Percentiles rank a stretch among this genome's conserved stretches.
These are phyloP conservation scores for Zosterops lateralis DNA, from an alignment of 2,113 vertebrate species.

Conservation along the genomic window DNA sequence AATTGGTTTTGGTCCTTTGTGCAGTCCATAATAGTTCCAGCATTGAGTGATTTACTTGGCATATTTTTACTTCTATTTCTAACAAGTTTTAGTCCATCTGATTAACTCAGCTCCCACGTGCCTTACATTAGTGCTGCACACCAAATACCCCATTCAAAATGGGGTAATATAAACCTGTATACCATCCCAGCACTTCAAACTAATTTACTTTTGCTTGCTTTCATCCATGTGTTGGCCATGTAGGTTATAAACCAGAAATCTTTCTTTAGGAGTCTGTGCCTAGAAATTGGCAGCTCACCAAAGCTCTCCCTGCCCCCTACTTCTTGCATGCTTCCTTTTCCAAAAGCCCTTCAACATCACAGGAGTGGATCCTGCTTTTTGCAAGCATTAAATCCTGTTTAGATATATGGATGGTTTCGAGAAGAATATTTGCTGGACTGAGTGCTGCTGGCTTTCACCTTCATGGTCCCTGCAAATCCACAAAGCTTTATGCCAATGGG, in stretches of 20 bases:
- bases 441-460: not conserved
- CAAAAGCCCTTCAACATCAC: not conserved
- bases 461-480: not conserved
- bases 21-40: not conserved
- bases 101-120: not conserved
- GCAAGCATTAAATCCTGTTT: constrained; percentile 16
- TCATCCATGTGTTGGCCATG: not conserved
- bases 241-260: not conserved
- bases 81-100: not conserved
- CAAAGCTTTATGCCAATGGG: not conserved
- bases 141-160: not conserved
- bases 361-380: not conserved
- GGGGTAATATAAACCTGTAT: not conserved
- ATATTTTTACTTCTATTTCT: not conserved
- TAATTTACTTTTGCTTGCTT: not conserved
- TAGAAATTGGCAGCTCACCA: not conserved
- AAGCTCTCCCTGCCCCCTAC: not conserved
- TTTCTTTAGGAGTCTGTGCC: not conserved
- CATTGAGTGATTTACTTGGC: not conserved
- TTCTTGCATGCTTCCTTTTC: not conserved
- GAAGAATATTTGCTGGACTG: not conserved
- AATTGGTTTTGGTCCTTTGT: not conserved
- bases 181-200: not conserved
- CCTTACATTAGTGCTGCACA: not conserved
- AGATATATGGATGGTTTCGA: not conserved